Percentiles rank a stretch among this genome's conserved stretches.
Evolutionary conservation across 2,797 vertebrate species (phyloP).

Genomic region (Notamacropus eugenii): DNA sequence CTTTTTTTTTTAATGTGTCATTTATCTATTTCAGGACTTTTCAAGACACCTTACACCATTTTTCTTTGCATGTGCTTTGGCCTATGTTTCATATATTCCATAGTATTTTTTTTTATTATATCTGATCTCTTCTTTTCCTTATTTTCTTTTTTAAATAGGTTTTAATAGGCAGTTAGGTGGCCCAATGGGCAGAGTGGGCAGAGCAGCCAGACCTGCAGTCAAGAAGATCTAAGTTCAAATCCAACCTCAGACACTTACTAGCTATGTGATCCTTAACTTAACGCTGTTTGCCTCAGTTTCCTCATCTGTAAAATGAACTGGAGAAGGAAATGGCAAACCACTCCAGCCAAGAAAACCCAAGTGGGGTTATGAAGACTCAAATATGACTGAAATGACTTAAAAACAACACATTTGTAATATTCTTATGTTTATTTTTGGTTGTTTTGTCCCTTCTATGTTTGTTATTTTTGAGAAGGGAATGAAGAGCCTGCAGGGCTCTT

Average conservation of each 20-base stretch:
- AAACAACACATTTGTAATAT: too few species aligned
- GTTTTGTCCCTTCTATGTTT: neutral
- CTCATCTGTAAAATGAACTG: too few species aligned
- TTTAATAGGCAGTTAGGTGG: neutral
- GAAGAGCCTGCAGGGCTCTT: neutral
- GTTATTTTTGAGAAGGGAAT: neutral
- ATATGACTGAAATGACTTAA: too few species aligned
- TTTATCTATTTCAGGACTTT: neutral
- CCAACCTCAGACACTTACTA: neutral
- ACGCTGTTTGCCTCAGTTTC: too few species aligned
- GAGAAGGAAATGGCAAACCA: too few species aligned
- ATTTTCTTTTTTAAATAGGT: neutral
- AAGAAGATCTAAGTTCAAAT: neutral
- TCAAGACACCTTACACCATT: neutral
- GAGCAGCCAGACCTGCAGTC: neutral
- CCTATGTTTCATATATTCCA: neutral
- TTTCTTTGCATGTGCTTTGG: neutral
- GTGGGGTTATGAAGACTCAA: too few species aligned
- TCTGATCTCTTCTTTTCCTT: neutral
- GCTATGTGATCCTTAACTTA: too few species aligned
- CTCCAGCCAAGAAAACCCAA: too few species aligned
- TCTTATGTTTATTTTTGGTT: neutral
- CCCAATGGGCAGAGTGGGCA: neutral
- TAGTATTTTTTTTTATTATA: neutral
- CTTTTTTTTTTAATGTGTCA: neutral